Conservation (phyloP, 2,797 vertebrate species). For the Pseudochirops cupreus region DNA sequence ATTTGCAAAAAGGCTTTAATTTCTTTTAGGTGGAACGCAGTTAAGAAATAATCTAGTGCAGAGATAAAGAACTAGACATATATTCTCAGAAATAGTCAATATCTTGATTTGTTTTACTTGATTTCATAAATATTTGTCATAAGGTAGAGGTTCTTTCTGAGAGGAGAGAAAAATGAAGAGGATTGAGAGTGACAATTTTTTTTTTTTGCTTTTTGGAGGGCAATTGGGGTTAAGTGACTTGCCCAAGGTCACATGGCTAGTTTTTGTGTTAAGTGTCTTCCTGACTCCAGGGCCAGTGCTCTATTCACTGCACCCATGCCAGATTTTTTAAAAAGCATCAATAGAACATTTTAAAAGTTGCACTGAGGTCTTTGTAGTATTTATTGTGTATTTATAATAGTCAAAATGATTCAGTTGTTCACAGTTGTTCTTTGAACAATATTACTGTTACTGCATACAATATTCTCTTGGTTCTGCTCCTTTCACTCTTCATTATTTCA, state of each 20-base stretch:
- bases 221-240: no score
- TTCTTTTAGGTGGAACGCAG: background rate
- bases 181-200: background rate
- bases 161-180: background rate
- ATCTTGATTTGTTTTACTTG: background rate
- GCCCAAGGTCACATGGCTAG: no score
- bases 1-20: background rate
- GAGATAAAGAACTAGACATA: background rate
- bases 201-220: no score
- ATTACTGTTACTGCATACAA: background rate
- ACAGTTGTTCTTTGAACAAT: background rate
- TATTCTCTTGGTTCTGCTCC: background rate
- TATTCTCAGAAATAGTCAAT: background rate
- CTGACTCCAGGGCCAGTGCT: no score
- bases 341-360: background rate
- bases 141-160: background rate
- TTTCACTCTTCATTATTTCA: background rate
- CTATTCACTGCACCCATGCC: no score
- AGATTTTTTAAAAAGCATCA: background rate
- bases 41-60: background rate
- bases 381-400: background rate
- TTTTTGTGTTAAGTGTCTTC: no score
- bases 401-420: background rate
- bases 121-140: background rate
- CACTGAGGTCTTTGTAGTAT: background rate